Evolutionary conservation across 2,113 vertebrate species (phyloP), one percentile per base, ranked within the genome.

Genomic region (Vulpes ferrilata): DNA sequence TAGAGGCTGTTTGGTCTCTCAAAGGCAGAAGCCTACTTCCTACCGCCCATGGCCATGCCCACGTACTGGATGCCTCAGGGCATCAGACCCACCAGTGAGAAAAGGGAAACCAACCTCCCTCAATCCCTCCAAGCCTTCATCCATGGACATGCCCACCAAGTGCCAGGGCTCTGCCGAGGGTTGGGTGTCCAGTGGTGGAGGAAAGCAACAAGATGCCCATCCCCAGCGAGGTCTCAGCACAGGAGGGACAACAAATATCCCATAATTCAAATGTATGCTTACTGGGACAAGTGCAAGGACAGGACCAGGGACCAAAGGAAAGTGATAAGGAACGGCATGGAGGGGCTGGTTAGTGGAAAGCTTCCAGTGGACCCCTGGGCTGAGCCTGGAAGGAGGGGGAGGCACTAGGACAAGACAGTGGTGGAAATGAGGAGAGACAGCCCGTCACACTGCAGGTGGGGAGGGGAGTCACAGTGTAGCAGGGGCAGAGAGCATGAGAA

Each of bases 391-490:
- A 74, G n/a, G 19, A 67, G 60, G 23, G 30, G 17, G 2, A 16
- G 53, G 8, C 69, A 16, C 30, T 43, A 43, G 43, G 43, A 43
- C 43, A 43, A 43, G 43, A 43, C 43, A 43, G 43, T 43, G 43
- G 7, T 43, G 43, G 43, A 43, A 43, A 43, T 43, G 43, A 80
- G 13, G 15, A 1, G 57, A 17, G 23, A 35, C 2, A 12, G 48
- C 27, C 9, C 0, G 0, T 51, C 1, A 22, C 0, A 0, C 0
- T 4, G 12, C 60, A 15, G 11, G 20, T 7, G 0, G 30, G 25
- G 20, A 62, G 5, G 16, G 59, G 22, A 15, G 17, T 0, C 1
- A 2, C 1, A 2, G 30, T 11, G 2, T 51, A 11, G 69, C 5
- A 2, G 27, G 10, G 27, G 16, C 65, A 59, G 43, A 55, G 51